These are phyloP conservation scores for Cygnus buccinator DNA, from an alignment of 2,113 vertebrate species.

Conservation along the genomic window DNA sequence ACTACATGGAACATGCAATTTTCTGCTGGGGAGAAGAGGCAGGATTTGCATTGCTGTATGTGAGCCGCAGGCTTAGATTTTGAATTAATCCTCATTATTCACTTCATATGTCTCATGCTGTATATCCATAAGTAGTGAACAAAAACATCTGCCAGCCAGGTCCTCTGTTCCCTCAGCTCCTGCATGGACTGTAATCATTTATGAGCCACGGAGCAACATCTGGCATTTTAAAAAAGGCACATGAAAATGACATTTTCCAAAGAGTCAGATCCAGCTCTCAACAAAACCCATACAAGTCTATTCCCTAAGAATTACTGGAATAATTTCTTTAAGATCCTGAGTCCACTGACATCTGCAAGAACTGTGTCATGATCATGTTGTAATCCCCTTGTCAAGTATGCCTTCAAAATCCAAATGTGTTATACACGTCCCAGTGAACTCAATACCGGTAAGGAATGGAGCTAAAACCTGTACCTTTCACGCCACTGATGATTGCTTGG, in stretches of 20 bases:
- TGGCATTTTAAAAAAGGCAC: slow-evolving; percentile 59
- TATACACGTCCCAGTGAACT: slow-evolving; percentile 48
- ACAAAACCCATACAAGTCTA: background rate
- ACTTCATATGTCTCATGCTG: background rate
- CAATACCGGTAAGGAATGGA: background rate
- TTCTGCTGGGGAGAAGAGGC: background rate
- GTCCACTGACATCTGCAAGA: slow-evolving; percentile 53
- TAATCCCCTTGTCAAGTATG: slow-evolving; percentile 24
- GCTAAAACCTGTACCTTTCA: slow-evolving; percentile 13
- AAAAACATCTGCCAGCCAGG: background rate
- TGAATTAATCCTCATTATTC: slow-evolving; percentile 32
- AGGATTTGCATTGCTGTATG: background rate
- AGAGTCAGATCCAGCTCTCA: background rate
- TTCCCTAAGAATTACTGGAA: background rate
- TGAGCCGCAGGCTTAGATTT: slow-evolving; percentile 1
- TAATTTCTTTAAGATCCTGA: background rate
- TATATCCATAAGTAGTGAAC: background rate
- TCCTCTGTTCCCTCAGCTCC: background rate
- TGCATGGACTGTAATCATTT: background rate
- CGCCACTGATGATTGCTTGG: background rate
- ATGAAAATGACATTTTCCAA: slow-evolving; percentile 16
- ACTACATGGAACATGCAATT: background rate
- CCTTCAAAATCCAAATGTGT: background rate
- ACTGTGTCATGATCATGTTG: background rate
- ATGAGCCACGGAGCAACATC: background rate